Base-by-base conservation (phyloP, 2,113 vertebrate genomes). In the Sialia sialis region DNA sequence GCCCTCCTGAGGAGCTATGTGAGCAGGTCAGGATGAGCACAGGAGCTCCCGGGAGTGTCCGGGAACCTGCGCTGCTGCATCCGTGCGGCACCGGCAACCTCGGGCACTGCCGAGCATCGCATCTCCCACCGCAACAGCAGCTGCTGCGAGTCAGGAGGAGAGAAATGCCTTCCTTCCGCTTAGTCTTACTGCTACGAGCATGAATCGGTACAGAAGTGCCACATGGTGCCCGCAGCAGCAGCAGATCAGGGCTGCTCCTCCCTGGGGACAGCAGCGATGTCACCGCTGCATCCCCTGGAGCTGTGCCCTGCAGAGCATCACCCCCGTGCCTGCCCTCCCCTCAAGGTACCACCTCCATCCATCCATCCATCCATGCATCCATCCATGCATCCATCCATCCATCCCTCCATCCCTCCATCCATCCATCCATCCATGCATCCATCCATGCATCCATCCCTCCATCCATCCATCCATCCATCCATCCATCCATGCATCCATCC, bases 251-350 rank as follows among this genome's bases (percentile, higher is more conserved):
- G 16, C 49, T 20, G 77, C 60, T 27, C 16, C 29, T 4, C 4
- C 44, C 15, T 0, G 0, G 48, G 29, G 59, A 7, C 1, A 0
- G 34, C 39, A n/a, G 46, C 0, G 4, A 46, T 19, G 14, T 3
- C 54, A 23, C 2, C 0, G 14, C 48, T 23, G 48, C 25, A 36
- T 19, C 46, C 60, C 38, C 2, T 0, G 2, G 11, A 2, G 29
- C 49, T 25, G 39, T 36, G 38, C 4, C 22, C 66, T 1, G 3
- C 43, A 29, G 4, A 22, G 41, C 56, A 11, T 3, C 38, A 16
- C 9, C 63, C 46, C 56, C 70, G 5, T 3, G 32, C 32, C 67
- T 7, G 20, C 34, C 6, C 27, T 56, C 58, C 83, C 54, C 4
- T 46, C 55, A 43, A 7, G 39, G 54, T 0, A n/a, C 46, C 13